Evolutionary conservation across 2,797 vertebrate species (phyloP).

Genomic region (Tamandua tetradactyla): DNA sequence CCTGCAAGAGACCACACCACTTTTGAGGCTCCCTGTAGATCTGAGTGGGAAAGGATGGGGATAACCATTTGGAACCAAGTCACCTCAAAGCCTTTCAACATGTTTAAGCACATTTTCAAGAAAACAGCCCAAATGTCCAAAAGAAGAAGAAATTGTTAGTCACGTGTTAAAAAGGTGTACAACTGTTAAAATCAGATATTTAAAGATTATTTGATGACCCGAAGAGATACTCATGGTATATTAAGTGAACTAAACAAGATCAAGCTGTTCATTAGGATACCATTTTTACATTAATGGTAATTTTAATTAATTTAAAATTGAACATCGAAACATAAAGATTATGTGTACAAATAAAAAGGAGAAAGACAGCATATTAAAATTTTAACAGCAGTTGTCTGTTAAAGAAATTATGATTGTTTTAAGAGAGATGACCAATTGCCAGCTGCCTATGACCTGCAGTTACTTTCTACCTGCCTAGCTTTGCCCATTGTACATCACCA

Average conservation of each 20-base stretch:
- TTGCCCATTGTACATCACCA: background rate
- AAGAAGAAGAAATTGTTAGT: background rate
- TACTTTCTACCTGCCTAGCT: background rate
- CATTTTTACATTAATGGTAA: background rate
- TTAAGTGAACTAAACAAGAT: background rate
- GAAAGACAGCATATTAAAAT: background rate
- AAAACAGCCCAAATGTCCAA: background rate
- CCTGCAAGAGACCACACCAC: background rate
- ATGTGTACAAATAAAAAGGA: background rate
- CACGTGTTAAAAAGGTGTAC: background rate
- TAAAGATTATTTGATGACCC: background rate
- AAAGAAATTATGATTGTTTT: background rate
- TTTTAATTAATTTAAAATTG: background rate
- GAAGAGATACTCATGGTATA: background rate
- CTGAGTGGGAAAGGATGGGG: background rate
- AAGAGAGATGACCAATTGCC: background rate
- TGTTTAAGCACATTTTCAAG: slow-evolving; percentile 18
- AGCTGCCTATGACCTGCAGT: background rate
- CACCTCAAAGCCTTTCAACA: background rate
- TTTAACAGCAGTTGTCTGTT: background rate
- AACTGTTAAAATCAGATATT: background rate
- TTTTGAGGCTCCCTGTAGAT: background rate
- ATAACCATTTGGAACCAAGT: background rate
- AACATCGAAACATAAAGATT: background rate
- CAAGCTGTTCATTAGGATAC: background rate